Evolutionary conservation across 2,888 invertebrate species (phyloP).

Genomic region (Tachystola acroxantha): DNA sequence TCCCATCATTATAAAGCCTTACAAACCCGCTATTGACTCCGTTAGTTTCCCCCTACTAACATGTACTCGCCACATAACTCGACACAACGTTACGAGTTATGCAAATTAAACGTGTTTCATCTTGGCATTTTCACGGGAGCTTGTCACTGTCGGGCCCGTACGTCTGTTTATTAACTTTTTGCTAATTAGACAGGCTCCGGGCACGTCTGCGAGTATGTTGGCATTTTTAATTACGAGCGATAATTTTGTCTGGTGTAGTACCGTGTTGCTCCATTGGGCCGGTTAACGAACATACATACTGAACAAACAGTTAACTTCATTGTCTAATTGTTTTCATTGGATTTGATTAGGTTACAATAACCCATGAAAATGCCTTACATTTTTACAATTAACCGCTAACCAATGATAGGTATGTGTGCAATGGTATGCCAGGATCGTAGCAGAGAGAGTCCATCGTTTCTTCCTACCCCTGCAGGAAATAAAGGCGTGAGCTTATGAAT

Average conservation of each 20-base stretch:
- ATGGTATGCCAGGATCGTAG: no score
- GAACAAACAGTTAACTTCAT: slow-evolving; percentile 33
- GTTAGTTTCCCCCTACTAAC: slow-evolving; percentile 2
- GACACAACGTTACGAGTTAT: slow-evolving; percentile 44
- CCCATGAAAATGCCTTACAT: not conserved
- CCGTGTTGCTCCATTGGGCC: slow-evolving; percentile 33
- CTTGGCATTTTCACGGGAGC: slow-evolving; percentile 73
- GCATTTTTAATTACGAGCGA: slow-evolving; percentile 74
- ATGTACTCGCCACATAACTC: slow-evolving; percentile 32
- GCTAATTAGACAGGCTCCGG: slow-evolving; percentile 71
- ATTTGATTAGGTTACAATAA: slow-evolving; percentile 16
- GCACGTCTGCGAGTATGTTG: slow-evolving; percentile 68
- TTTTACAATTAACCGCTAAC: no score
- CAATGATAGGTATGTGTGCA: no score
- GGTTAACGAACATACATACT: slow-evolving; percentile 34
- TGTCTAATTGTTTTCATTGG: slow-evolving; percentile 49
- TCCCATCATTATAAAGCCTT: no score
- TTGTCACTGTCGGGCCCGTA: slow-evolving; percentile 70
- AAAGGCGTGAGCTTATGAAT: no score
- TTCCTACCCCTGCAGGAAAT: no score
- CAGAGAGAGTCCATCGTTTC: no score
- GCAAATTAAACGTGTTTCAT: slow-evolving; percentile 76
- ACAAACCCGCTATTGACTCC: no score
- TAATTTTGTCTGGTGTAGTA: slow-evolving; percentile 49
- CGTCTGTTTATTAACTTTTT: slow-evolving; percentile 77